Percentiles rank a stretch among this genome's conserved stretches.
Conservation (phyloP, 1,140 invertebrate genomes). For the Tetramorium parvispinum region DNA sequence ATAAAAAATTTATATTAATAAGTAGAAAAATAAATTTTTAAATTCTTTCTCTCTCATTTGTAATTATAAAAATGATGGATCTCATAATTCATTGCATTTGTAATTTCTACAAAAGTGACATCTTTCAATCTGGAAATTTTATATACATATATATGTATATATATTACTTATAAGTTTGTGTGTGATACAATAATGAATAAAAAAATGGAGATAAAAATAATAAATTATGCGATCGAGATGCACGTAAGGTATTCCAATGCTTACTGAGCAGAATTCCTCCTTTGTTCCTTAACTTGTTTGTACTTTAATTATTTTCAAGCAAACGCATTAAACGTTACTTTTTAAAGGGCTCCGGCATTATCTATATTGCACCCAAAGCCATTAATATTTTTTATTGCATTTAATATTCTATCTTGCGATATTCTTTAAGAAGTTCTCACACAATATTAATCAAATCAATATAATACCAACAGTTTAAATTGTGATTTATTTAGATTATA, state of each 20-base stretch:
- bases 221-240: neutral
- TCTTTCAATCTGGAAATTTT: neutral
- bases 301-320: slow-evolving; percentile 20
- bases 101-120: neutral
- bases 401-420: neutral
- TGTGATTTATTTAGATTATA: neutral
- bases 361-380: slow-evolving; percentile 24
- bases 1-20: neutral
- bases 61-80: neutral
- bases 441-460: slow-evolving; percentile 5
- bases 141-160: no score
- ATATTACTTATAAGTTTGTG: neutral
- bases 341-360: slow-evolving; percentile 4
- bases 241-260: neutral
- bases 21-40: neutral
- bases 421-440: neutral
- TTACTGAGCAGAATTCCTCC: neutral
- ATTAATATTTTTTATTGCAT: slow-evolving; percentile 9
- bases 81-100: neutral
- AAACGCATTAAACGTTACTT: neutral
- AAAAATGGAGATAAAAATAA: neutral
- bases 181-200: neutral
- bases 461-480: neutral
- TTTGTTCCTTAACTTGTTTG: neutral
- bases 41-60: neutral